Evolutionary conservation across 37 sponge, comb jelly and placozoan species (phyloP), one percentile per base, ranked within the genome.

Genomic region (Cliona cf. orientalis): DNA sequence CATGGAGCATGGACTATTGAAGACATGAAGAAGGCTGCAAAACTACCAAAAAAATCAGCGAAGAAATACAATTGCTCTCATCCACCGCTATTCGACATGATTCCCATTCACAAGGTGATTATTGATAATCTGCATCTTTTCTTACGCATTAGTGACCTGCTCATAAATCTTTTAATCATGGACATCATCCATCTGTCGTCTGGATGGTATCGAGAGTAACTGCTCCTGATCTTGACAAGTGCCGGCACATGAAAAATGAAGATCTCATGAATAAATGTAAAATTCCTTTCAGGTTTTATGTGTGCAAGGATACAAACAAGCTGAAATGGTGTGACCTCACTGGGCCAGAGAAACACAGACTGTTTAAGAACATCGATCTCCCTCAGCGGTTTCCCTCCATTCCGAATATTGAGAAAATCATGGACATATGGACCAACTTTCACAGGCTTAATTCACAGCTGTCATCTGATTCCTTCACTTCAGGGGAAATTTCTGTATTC

Each of bases 341-440:
- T 37, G 76, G 76, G 29, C 58, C 76, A 14, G 76, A 75, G 37
- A 75, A 75, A 36, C 17, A 36, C 59, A 75, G 61, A 58, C 36
- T 75, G 59, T 75, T 56, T 58, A 23, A 55, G 7, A 58, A 58
- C 32, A 75, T 75, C 23, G 40, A 75, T 58, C 21, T 75, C 34
- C 76, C n/a, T n/a, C n/a, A n/a, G n/a, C n/a, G n/a, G n/a, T 49
- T 49, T 49, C 53, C 53, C 14, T 19, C 9, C 53, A 49, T 49
- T 49, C 14, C 14, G 9, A 14, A 49, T 14, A 49, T 49, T 49
- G 14, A 49, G 53, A 49, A 19, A 49, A 49, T 14, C 14, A 19
- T 49, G 53, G 53, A n/a, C n/a, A n/a, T n/a, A n/a, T n/a, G n/a
- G n/a, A n/a, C 53, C 14, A 14, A 49, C 53, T 49, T 49, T 14